A percentile compares a stretch with the other conserved stretches of the same genome.
phyloP scores from a whole-genome alignment of 2,113 vertebrate species.

The Oryzias woworae region DNA sequence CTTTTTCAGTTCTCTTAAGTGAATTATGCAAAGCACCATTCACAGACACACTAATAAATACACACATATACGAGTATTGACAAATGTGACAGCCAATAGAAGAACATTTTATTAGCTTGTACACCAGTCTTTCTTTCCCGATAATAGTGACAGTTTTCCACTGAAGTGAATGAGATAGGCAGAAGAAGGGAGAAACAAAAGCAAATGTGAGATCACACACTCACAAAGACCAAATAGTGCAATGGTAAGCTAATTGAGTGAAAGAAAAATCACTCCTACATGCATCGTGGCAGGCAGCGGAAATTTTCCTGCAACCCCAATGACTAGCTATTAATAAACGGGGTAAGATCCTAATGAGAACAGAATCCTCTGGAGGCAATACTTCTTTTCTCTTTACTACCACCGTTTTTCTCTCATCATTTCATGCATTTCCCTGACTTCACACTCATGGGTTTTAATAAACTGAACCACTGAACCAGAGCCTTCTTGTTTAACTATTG shows the following conservation, averaged over 20 bases:
- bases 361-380: slow-evolving; percentile 62
- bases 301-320: slow-evolving; percentile 70
- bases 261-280: slow-evolving; percentile 73
- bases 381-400: slow-evolving; percentile 50
- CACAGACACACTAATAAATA: slow-evolving; percentile 7
- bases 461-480: slow-evolving; percentile 15
- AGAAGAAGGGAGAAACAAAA: slow-evolving; percentile 49
- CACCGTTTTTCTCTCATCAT: slow-evolving; percentile 24
- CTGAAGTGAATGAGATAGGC: slow-evolving; percentile 67
- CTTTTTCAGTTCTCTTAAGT: slow-evolving; percentile 24
- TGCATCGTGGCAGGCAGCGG: slow-evolving; percentile 69
- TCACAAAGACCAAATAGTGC: slow-evolving; percentile 57
- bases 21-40: slow-evolving; percentile 9
- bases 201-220: slow-evolving; percentile 29
- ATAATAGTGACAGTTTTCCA: slow-evolving; percentile 73
- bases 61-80: slow-evolving; percentile 51
- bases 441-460: slow-evolving; percentile 52
- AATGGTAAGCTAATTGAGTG: slow-evolving; percentile 66
- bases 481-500: background rate
- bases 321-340: slow-evolving; percentile 78
- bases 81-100: slow-evolving; percentile 61
- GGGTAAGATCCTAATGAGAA: slow-evolving; percentile 74
- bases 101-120: slow-evolving; percentile 70
- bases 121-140: slow-evolving; percentile 65
- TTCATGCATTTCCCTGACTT: slow-evolving; percentile 26